Base-by-base conservation (phyloP, 2,797 vertebrate species). In the Melanogrammus aeglefinus region DNA sequence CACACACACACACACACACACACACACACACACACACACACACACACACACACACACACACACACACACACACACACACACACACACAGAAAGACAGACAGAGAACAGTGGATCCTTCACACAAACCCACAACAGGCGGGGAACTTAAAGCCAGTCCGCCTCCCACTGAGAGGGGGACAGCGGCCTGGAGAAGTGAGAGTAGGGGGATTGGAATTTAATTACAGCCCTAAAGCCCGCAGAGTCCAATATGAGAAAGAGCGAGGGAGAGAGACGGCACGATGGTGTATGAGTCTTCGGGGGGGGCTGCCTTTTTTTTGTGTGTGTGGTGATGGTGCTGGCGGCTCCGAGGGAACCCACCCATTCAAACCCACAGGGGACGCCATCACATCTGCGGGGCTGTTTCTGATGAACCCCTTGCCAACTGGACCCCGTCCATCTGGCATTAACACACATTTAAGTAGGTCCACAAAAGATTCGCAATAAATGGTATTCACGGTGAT, bases 141-240 rank as follows among this genome's bases (percentile, higher is more conserved):
- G 91, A 77, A 92, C 90, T 90, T 88, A 83, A 47, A 47, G 90
- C 89, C 90, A 92, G 90, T 92, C 93, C 92, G 87, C 90, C 92
- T 93, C 93, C 93, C 92, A 92, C 91, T 80, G 93, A 91, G 92
- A 87, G 82, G 4, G 90, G 92, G 91, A 91, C 91, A 90, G 92
- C 89, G 87, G 44, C 75, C 86, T 74, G 88, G 86, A 91, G 90
- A 89, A 92, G 90, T 90, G 91, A 93, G 90, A 92, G 93, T 88
- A 47, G 44, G 82, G 89, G 91, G 92, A 92, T 92, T 91, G 92
- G 91, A 94, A 93, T 93, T 93, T 94, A 93, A 93, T 93, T 92
- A 93, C 90, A 92, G 91, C 91, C 90, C 88, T 88, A 90, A 92
- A 92, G 86, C 93, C 88, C 91, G 88, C 89, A 82, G 89, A 92